Evolutionary conservation across 2,113 vertebrate species (phyloP).

Genomic region (Probosciger aterrimus): DNA sequence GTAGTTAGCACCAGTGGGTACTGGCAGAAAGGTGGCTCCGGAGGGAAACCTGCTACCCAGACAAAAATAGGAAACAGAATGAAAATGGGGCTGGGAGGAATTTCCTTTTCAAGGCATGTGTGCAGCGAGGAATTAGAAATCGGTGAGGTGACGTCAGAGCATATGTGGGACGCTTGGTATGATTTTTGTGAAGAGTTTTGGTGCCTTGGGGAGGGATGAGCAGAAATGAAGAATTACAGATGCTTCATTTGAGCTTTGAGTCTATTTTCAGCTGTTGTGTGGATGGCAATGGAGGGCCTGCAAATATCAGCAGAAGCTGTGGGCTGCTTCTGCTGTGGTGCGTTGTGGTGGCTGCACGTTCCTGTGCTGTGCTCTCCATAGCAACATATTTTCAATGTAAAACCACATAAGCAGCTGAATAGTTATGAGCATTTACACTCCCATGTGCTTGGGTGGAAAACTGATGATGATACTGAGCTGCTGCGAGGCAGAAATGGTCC

Average conservation of each 20-base stretch:
- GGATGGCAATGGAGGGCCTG: neutral
- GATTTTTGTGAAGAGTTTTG: constrained; percentile 20
- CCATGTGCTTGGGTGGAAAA: neutral
- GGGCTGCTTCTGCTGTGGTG: neutral
- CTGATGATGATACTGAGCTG: neutral
- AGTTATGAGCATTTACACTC: neutral
- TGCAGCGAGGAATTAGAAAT: neutral
- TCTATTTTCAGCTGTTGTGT: constrained; percentile 51
- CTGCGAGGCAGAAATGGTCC: neutral
- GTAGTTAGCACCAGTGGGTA: neutral
- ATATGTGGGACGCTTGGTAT: constrained; percentile 21
- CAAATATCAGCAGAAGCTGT: constrained; percentile 52
- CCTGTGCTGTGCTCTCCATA: constrained; percentile 18
- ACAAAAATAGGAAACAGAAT: neutral
- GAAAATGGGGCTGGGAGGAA: neutral
- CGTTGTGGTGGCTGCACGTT: constrained; percentile 9
- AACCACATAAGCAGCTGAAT: constrained; percentile 20
- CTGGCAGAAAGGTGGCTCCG: neutral
- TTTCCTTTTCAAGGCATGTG: constrained; percentile 23
- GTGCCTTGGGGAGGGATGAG: neutral
- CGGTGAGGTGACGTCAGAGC: constrained; percentile 6
- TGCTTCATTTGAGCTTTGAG: constrained; percentile 33
- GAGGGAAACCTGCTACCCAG: neutral
- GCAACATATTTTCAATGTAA: constrained; percentile 46
- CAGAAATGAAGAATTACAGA: constrained; percentile 45